These are phyloP conservation scores for Parnassius orleans DNA, from an alignment of 2,888 invertebrate species.

Conservation along the genomic window DNA sequence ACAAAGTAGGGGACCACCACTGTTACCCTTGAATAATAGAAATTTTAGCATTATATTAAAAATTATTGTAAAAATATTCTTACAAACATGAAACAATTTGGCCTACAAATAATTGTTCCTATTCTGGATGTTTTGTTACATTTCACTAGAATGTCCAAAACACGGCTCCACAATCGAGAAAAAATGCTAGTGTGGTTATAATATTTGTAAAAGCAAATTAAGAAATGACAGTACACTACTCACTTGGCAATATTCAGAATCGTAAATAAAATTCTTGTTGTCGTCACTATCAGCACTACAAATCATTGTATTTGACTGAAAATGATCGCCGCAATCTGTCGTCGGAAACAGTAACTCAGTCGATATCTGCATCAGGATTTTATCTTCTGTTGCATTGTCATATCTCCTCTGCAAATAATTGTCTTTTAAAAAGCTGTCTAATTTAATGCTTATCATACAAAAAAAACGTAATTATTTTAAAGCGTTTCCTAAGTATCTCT, in stretches of 20 bases:
- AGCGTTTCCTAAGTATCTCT: no score
- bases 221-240: constrained; percentile 24
- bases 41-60: no score
- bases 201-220: constrained; percentile 2
- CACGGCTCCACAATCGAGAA: no score
- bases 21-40: constrained; percentile 52
- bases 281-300: constrained; percentile 52
- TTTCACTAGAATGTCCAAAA: no score
- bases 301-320: constrained; percentile 49
- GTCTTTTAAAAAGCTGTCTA: no score
- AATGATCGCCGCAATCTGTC: constrained; percentile 52
- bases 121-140: no score
- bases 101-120: no score
- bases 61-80: background rate
- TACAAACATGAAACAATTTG: no score
- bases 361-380: constrained; percentile 45
- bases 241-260: constrained; percentile 57
- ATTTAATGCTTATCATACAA: no score
- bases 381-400: constrained; percentile 46
- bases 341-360: constrained; percentile 51
- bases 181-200: no score
- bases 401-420: constrained; percentile 12
- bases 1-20: constrained; percentile 68
- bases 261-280: constrained; percentile 39
- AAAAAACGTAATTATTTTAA: no score